phyloP scores from a whole-genome alignment of 2,888 invertebrate genomes.

The Suillia variegata region DNA sequence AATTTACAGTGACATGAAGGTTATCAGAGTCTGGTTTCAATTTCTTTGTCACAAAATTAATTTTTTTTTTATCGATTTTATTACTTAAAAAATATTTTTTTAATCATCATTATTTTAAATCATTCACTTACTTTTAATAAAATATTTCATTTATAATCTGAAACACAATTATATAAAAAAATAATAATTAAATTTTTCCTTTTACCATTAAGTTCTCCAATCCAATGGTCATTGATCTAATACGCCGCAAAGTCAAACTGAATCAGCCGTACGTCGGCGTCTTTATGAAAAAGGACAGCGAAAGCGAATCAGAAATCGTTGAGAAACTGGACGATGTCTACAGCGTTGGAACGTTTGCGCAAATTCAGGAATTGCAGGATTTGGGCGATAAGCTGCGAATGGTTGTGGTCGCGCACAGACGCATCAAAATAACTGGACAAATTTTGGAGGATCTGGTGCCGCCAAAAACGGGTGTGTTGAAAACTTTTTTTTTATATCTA shows the following conservation, averaged over 20 bases:
- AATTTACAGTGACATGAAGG: too few species aligned
- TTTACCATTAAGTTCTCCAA: conserved; percentile 88
- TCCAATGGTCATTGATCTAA: conserved; percentile 83
- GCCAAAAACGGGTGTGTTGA: conserved; percentile 37
- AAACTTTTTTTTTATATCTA: too few species aligned
- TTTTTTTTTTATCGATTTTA: too few species aligned
- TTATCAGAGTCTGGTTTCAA: too few species aligned
- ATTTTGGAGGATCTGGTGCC: conserved; percentile 76
- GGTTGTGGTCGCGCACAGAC: conserved; percentile 92
- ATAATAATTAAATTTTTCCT: neutral
- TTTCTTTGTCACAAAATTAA: too few species aligned
- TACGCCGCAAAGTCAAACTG: conserved; percentile 90
- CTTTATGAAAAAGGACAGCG: conserved; percentile 91
- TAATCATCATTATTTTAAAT: too few species aligned
- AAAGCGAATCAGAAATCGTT: conserved; percentile 86
- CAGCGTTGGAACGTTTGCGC: conserved; percentile 92
- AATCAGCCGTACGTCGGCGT: conserved; percentile 98
- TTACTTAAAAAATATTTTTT: too few species aligned
- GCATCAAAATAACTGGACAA: conserved; percentile 81
- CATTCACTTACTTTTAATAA: too few species aligned
- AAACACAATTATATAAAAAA: neutral
- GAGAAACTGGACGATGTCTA: conserved; percentile 84
- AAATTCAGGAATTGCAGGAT: conserved; percentile 97
- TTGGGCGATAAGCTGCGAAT: conserved; percentile 86
- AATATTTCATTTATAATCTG: too few species aligned